phyloP scores from a whole-genome alignment of 2,797 vertebrate species.

The Iguana delicatissima region DNA sequence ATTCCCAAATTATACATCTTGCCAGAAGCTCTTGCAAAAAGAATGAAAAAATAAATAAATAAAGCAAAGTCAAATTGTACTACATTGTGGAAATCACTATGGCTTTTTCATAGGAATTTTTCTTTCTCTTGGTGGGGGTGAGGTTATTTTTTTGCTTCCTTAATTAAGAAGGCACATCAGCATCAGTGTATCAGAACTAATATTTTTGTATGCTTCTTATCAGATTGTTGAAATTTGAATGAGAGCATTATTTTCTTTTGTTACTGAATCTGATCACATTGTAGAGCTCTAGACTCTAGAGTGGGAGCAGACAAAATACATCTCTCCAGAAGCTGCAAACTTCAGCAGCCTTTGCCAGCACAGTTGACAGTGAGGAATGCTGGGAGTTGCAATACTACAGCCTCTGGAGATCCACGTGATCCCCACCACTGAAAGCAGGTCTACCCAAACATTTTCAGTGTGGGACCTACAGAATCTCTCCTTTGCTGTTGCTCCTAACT shows the following conservation, averaged over 20 bases:
- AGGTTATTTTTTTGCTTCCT: background rate
- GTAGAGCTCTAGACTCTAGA: background rate
- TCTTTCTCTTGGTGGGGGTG: constrained; percentile 41
- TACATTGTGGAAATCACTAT: constrained; percentile 56
- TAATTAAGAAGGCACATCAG: background rate
- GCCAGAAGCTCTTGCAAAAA: constrained; percentile 68
- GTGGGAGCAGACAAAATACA: no score
- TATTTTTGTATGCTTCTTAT: constrained; percentile 37
- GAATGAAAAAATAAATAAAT: constrained; percentile 48
- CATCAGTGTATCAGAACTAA: constrained; percentile 50
- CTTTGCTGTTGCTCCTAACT: background rate
- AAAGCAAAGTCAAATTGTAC: constrained; percentile 59
- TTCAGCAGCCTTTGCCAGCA: no score
- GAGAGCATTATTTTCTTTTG: background rate
- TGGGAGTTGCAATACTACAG: no score
- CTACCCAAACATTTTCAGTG: background rate
- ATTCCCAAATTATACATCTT: constrained; percentile 73
- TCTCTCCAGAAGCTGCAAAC: no score
- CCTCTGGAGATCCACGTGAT: no score
- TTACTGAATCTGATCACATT: background rate
- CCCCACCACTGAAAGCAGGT: background rate
- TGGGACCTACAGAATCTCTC: no score
- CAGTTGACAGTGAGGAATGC: no score
- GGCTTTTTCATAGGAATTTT: constrained; percentile 68
- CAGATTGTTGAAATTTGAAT: constrained; percentile 34